phyloP scores from a whole-genome alignment of 2,113 vertebrate genomes.

The Aphyosemion australe region DNA sequence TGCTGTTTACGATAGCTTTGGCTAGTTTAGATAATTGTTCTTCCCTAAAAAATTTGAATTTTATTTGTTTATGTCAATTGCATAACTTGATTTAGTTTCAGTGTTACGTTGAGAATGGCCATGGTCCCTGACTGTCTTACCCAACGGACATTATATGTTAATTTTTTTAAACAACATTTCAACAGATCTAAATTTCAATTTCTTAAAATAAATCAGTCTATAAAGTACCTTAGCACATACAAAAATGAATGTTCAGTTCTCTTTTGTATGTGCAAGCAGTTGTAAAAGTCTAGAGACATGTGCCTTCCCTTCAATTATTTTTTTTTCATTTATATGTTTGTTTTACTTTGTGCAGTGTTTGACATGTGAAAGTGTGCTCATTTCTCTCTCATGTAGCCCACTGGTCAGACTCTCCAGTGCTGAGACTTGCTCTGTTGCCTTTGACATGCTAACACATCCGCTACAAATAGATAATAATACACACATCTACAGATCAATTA shows the following conservation, averaged over 20 bases:
- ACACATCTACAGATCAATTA: background rate
- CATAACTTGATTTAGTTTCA: conserved; percentile 62
- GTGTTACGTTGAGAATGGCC: conserved; percentile 60
- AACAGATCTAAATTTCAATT: conserved; percentile 5
- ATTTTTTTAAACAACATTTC: conserved; percentile 12
- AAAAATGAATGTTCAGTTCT: background rate
- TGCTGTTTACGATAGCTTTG: conserved; percentile 52
- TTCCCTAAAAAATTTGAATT: conserved; percentile 32
- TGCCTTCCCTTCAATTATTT: conserved; percentile 39
- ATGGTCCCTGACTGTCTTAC: conserved; percentile 63
- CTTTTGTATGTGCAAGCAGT: conserved; percentile 4
- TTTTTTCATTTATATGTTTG: conserved; percentile 40
- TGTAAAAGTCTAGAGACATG: conserved; percentile 53
- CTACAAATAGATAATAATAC: conserved; percentile 5
- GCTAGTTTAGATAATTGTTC: conserved; percentile 40
- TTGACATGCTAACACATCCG: conserved; percentile 26
- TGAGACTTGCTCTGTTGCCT: conserved; percentile 57
- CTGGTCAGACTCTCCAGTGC: conserved; percentile 59
- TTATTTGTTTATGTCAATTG: conserved; percentile 49
- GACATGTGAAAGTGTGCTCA: conserved; percentile 74
- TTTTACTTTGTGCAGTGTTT: conserved; percentile 64
- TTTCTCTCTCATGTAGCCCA: conserved; percentile 73
- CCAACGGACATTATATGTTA: conserved; percentile 26
- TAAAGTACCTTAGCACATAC: background rate
- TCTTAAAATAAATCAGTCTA: background rate